phyloP scores from a whole-genome alignment of 2,888 invertebrate genomes.

The Nemotelus pantherinus region DNA sequence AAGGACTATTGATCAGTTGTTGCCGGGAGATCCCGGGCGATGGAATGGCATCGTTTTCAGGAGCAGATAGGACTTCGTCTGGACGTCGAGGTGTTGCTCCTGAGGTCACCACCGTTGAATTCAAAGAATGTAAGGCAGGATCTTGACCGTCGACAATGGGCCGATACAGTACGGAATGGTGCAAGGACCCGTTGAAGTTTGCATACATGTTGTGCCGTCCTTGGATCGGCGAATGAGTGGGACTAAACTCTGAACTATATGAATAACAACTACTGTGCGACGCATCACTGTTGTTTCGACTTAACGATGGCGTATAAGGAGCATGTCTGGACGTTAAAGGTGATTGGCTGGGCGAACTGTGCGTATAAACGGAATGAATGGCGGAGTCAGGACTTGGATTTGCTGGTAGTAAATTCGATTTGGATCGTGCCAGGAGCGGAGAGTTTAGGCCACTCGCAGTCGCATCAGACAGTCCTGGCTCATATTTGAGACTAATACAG shows the following conservation, averaged over 20 bases:
- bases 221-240: constrained; percentile 90
- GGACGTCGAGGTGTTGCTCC: constrained; percentile 59
- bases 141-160: constrained; percentile 66
- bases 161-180: constrained; percentile 69
- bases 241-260: constrained; percentile 83
- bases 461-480: constrained; percentile 52
- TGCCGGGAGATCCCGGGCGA: constrained; percentile 85
- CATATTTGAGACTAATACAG: constrained; percentile 38
- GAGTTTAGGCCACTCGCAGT: constrained; percentile 66
- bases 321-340: constrained; percentile 86
- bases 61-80: constrained; percentile 56
- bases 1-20: constrained; percentile 91
- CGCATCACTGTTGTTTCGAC: constrained; percentile 90
- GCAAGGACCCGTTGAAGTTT: constrained; percentile 62
- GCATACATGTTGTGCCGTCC: constrained; percentile 67
- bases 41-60: constrained; percentile 63
- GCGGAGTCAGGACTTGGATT: constrained; percentile 90
- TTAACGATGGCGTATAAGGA: constrained; percentile 82
- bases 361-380: constrained; percentile 86
- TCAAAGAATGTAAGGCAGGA: constrained; percentile 57
- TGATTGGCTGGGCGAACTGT: constrained; percentile 84
- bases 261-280: constrained; percentile 90
- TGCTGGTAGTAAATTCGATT: constrained; percentile 73
- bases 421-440: constrained; percentile 74
- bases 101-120: constrained; percentile 57